Conservation (phyloP, 2,113 vertebrate genomes). For the Hydrochoerus hydrochaeris region DNA sequence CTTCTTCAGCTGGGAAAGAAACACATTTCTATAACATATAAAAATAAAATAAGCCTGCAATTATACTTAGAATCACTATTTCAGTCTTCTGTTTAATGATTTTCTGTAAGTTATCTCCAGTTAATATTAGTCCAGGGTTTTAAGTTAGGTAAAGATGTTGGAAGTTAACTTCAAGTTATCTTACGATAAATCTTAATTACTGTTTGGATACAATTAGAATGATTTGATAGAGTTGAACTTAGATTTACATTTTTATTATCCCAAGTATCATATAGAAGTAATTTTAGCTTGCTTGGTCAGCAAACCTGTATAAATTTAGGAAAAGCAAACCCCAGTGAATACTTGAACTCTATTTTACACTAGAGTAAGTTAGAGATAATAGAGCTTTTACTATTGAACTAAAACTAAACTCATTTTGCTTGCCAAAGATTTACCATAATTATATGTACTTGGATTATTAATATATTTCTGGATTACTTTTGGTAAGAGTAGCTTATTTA, state of each 20-base stretch:
- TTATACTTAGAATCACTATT: not conserved
- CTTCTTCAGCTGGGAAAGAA: not conserved
- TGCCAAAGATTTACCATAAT: not conserved
- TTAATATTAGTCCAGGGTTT: not conserved
- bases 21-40: not conserved
- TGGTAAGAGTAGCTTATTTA: not conserved
- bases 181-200: not conserved
- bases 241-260: not conserved
- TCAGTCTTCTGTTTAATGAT: not conserved
- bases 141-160: not conserved
- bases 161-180: not conserved
- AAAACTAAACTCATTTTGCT: not conserved
- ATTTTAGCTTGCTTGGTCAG: not conserved
- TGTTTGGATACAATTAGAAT: not conserved
- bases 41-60: not conserved
- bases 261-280: not conserved
- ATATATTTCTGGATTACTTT: not conserved
- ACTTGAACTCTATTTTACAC: not conserved
- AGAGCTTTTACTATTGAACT: not conserved
- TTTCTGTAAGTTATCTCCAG: not conserved
- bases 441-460: not conserved
- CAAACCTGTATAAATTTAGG: not conserved
- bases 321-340: not conserved
- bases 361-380: not conserved
- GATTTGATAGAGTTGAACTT: not conserved